Conservation (phyloP, 2,113 vertebrate genomes). For the Melanocharis versteri region DNA sequence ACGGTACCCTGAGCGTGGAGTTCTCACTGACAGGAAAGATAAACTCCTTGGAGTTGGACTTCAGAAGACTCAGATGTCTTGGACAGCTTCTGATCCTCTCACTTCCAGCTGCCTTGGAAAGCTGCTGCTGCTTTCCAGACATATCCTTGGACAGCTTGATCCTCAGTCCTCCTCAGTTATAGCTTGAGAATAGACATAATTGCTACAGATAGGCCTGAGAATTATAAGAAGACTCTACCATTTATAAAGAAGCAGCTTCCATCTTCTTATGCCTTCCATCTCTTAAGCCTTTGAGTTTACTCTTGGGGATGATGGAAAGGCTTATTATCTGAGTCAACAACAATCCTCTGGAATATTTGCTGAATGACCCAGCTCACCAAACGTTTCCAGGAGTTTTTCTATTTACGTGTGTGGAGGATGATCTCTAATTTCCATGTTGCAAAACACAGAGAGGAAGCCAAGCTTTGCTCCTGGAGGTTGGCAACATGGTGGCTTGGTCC, state of each 20-base stretch:
- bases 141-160: neutral
- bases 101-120: neutral
- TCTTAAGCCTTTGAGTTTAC: neutral
- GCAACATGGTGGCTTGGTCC: neutral
- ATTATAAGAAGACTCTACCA: neutral
- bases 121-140: neutral
- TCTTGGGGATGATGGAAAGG: neutral
- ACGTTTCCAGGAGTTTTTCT: neutral
- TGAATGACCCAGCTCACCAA: neutral
- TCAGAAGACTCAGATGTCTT: neutral
- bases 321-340: neutral
- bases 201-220: neutral
- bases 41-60: neutral
- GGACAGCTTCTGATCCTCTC: neutral
- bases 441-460: neutral
- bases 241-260: neutral
- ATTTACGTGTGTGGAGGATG: neutral
- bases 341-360: neutral
- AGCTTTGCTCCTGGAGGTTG: neutral
- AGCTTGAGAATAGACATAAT: neutral
- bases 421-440: neutral
- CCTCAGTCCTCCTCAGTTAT: neutral
- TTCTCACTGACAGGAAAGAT: neutral
- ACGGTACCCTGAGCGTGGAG: accelerated
- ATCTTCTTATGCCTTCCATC: neutral